Percentiles rank a stretch among this genome's conserved stretches.
Conservation (phyloP, 2,113 vertebrate species). For the Stegostoma tigrinum region DNA sequence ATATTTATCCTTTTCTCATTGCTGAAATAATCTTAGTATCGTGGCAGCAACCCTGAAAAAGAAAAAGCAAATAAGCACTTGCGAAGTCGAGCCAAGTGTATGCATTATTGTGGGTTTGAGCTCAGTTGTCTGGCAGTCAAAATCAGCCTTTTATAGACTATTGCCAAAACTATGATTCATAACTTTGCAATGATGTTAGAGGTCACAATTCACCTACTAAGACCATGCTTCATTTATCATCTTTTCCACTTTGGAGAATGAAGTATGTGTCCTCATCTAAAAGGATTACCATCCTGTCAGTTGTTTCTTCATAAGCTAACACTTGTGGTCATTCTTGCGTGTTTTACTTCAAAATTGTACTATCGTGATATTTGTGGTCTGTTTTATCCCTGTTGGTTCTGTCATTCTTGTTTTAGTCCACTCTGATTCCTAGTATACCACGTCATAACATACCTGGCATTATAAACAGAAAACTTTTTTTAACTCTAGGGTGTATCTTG, state of each 20-base stretch:
- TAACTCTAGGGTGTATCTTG: neutral
- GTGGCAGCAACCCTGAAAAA: neutral
- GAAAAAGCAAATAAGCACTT: neutral
- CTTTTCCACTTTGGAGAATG: neutral
- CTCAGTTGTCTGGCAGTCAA: slow-evolving; percentile 17
- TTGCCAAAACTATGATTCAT: slow-evolving; percentile 23
- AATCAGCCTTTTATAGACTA: neutral
- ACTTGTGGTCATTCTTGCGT: neutral
- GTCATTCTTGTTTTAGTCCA: neutral
- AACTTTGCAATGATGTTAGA: slow-evolving; percentile 32
- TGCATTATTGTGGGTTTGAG: slow-evolving; percentile 28
- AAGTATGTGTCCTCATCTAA: neutral
- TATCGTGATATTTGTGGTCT: neutral
- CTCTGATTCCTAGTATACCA: neutral
- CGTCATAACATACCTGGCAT: neutral
- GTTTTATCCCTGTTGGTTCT: neutral
- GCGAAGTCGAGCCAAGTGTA: neutral
- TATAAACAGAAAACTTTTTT: slow-evolving; percentile 8
- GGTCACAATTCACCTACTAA: slow-evolving; percentile 17
- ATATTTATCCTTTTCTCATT: neutral
- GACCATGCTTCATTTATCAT: slow-evolving; percentile 24
- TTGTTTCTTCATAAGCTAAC: neutral
- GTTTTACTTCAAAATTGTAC: neutral
- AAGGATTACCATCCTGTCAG: neutral
- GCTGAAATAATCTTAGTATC: neutral